These are phyloP conservation scores for Drosophila putrida DNA, from an alignment of 2,888 invertebrate genomes.

Conservation along the genomic window DNA sequence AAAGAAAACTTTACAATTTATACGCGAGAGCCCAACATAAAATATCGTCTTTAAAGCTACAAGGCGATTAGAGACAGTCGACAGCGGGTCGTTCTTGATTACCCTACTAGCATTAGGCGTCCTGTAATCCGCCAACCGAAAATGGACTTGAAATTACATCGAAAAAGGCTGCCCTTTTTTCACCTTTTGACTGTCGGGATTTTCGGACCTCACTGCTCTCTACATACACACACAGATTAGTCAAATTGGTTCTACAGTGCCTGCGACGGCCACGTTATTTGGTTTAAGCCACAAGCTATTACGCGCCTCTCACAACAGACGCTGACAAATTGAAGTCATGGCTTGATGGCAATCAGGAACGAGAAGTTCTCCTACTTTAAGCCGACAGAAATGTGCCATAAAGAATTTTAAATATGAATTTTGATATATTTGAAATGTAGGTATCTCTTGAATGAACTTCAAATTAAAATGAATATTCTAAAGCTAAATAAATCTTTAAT, in stretches of 20 bases:
- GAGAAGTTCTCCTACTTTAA: background rate
- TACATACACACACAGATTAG: conserved; percentile 54
- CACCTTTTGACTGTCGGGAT: conserved; percentile 19
- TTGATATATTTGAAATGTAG: background rate
- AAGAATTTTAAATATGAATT: background rate
- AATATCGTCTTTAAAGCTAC: conserved; percentile 11
- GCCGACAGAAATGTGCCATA: background rate
- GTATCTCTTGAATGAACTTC: too few species aligned
- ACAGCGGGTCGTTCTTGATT: conserved; percentile 27
- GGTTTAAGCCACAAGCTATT: conserved; percentile 39
- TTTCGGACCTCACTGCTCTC: background rate
- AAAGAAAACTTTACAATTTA: conserved; percentile 13
- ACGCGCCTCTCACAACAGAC: conserved; percentile 18
- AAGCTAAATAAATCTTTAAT: too few species aligned
- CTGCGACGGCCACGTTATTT: conserved; percentile 48
- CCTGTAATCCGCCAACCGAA: conserved; percentile 44
- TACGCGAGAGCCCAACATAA: background rate
- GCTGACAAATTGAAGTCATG: conserved; percentile 37
- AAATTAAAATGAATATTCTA: too few species aligned
- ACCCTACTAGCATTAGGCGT: conserved; percentile 18
- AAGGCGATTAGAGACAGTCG: conserved; percentile 32
- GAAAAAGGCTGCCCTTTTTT: conserved; percentile 21
- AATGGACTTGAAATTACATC: conserved; percentile 34
- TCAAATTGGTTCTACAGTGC: conserved; percentile 57
- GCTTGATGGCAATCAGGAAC: conserved; percentile 5